A percentile compares a stretch with the other conserved stretches of the same genome.
These are phyloP conservation scores for Tetragonula clypearis DNA, from an alignment of 1,140 invertebrate species.

Conservation along the genomic window DNA sequence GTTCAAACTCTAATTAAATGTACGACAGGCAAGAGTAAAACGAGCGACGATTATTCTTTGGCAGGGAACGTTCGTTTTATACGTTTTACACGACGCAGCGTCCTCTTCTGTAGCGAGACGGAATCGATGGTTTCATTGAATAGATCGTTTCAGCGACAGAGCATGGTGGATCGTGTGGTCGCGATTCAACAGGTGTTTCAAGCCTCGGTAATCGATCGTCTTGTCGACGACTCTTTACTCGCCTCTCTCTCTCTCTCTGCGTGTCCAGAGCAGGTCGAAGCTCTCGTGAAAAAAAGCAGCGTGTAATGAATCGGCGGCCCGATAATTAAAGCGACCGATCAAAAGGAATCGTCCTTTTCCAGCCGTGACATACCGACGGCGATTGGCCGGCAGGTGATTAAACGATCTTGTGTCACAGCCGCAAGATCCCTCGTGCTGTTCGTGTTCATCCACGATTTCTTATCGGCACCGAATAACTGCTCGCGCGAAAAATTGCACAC, in stretches of 20 bases:
- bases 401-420: slow-evolving; percentile 11
- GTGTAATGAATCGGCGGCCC: slow-evolving; percentile 45
- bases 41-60: not conserved
- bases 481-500: slow-evolving; percentile 13
- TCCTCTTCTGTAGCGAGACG: not conserved
- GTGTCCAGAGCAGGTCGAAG: not conserved
- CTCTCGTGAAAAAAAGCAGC: slow-evolving; percentile 24
- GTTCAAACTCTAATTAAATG: not conserved
- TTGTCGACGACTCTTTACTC: slow-evolving; percentile 23
- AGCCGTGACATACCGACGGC: slow-evolving; percentile 9
- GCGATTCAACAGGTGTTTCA: slow-evolving; percentile 55
- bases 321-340: slow-evolving; percentile 60
- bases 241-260: not conserved
- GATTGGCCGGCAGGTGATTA: slow-evolving; percentile 11
- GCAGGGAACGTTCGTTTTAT: not conserved
- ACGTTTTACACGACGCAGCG: not conserved
- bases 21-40: not conserved
- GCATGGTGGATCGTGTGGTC: not conserved
- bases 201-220: slow-evolving; percentile 35
- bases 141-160: slow-evolving; percentile 18
- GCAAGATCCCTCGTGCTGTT: not conserved
- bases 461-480: not conserved
- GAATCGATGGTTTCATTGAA: not conserved
- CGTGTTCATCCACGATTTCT: not conserved
- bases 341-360: slow-evolving; percentile 50